Evolutionary conservation across 2,797 vertebrate species (phyloP).

Genomic region (Danio aesculapii): DNA sequence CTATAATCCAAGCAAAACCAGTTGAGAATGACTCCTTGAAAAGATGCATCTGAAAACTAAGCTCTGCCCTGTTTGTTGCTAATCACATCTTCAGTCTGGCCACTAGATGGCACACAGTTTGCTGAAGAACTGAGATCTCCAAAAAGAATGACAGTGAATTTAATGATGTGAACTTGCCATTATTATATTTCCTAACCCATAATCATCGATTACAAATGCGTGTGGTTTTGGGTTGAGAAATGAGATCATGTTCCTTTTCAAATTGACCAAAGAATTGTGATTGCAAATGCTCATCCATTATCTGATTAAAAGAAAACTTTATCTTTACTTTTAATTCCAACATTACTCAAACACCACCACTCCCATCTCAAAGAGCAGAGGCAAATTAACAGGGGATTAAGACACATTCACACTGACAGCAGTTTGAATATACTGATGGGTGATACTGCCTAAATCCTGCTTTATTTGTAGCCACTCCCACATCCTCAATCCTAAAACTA

Average conservation of each 20-base stretch:
- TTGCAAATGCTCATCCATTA: constrained; percentile 31
- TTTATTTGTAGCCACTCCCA: neutral
- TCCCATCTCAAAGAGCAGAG: constrained; percentile 14
- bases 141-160: constrained; percentile 34
- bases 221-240: constrained; percentile 71
- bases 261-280: constrained; percentile 79
- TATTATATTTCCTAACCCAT: constrained; percentile 74
- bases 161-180: constrained; percentile 58
- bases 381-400: neutral
- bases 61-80: constrained; percentile 32
- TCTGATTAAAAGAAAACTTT: constrained; percentile 45
- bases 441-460: neutral
- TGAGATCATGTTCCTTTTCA: constrained; percentile 48
- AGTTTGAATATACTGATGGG: constrained; percentile 10
- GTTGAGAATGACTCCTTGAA: constrained; percentile 22
- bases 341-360: constrained; percentile 35
- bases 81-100: constrained; percentile 22
- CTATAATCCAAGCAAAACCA: neutral
- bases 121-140: constrained; percentile 17
- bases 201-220: constrained; percentile 71
- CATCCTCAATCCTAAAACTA: neutral
- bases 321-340: constrained; percentile 43
- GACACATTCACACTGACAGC: neutral
- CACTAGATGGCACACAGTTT: constrained; percentile 31
- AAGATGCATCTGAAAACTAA: constrained; percentile 1